These are phyloP conservation scores for Phoenicopterus ruber DNA, from an alignment of 2,113 vertebrate species.

Conservation along the genomic window DNA sequence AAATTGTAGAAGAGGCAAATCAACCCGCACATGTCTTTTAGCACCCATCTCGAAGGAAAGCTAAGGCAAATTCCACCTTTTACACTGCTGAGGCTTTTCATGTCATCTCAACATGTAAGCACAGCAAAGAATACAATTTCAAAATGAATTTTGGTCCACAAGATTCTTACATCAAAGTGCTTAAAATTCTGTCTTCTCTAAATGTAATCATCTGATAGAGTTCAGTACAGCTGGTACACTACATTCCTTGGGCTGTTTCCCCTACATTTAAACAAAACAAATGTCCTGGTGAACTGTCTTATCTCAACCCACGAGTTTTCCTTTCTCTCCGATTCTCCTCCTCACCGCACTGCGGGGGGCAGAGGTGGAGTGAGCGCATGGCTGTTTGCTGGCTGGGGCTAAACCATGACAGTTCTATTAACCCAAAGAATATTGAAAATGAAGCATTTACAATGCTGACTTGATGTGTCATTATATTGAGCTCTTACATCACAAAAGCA, in stretches of 20 bases:
- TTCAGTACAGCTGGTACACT: not conserved
- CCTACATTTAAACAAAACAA: not conserved
- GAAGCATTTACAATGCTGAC: not conserved
- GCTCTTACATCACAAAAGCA: not conserved
- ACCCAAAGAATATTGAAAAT: not conserved
- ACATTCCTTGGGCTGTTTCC: not conserved
- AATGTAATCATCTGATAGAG: not conserved
- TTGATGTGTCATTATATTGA: not conserved
- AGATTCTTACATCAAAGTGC: not conserved
- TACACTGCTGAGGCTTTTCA: not conserved
- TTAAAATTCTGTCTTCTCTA: not conserved
- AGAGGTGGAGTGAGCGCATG: too few species aligned
- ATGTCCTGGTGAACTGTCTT: too few species aligned
- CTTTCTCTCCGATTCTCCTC: too few species aligned
- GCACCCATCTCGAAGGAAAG: not conserved
- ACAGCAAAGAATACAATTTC: not conserved
- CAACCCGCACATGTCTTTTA: accelerated
- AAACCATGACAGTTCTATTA: not conserved
- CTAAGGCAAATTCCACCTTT: not conserved
- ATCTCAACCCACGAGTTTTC: too few species aligned
- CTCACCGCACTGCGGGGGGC: too few species aligned
- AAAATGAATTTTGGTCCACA: not conserved
- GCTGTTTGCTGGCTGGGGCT: too few species aligned
- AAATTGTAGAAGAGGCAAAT: not conserved
- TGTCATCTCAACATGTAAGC: not conserved